A percentile compares a stretch with the other conserved stretches of the same genome.
phyloP scores from a whole-genome alignment of 1,140 invertebrate genomes.

The Hestina assimilis region DNA sequence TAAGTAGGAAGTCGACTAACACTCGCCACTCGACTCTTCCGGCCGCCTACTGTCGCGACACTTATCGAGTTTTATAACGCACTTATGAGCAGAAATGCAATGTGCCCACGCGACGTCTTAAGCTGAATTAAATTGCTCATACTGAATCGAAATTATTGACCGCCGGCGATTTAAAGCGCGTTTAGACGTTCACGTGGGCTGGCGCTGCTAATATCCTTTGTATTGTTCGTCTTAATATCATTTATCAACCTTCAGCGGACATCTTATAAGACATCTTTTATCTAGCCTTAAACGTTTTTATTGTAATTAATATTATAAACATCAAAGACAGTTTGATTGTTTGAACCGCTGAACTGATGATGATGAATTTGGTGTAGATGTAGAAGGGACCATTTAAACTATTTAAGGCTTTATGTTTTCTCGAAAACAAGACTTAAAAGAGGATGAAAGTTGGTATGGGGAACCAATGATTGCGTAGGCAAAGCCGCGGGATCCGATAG shows the following conservation, averaged over 20 bases:
- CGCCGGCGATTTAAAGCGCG: conserved; percentile 47
- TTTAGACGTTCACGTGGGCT: conserved; percentile 19
- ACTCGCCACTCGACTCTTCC: conserved; percentile 61
- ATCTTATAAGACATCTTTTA: not conserved
- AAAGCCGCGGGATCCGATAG: no score
- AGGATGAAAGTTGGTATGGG: no score
- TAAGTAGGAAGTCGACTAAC: conserved; percentile 75
- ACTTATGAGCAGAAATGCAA: conserved; percentile 65
- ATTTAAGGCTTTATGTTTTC: no score
- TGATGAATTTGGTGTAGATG: no score
- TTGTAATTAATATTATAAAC: no score
- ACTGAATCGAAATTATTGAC: conserved; percentile 57
- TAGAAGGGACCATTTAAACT: no score
- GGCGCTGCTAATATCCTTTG: conserved; percentile 13
- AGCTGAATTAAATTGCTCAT: conserved; percentile 73
- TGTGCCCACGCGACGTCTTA: conserved; percentile 65
- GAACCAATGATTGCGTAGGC: no score
- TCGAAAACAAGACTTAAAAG: no score
- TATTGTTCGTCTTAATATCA: conserved; percentile 22
- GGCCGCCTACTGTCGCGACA: conserved; percentile 71
- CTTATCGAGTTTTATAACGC: conserved; percentile 72
- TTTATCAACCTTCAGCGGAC: conserved; percentile 10
- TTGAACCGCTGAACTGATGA: no score
- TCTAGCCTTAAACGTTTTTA: not conserved
- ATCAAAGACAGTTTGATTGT: no score